Conservation (phyloP, 2,797 vertebrate genomes). For the Masticophis lateralis region DNA sequence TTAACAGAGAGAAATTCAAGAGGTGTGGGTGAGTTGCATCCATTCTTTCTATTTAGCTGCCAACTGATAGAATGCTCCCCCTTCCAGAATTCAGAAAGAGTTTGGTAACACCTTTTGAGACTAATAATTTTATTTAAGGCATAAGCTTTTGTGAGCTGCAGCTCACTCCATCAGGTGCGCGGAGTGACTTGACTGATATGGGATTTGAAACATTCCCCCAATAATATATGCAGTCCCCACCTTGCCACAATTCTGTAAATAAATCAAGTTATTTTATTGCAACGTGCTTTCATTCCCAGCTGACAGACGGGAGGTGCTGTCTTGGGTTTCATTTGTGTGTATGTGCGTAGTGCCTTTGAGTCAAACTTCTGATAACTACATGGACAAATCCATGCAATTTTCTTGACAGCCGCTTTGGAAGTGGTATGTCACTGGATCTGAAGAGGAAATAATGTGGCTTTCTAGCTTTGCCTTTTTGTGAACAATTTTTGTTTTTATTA, state of each 20-base stretch:
- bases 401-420: neutral
- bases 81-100: neutral
- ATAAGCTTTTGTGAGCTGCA: neutral
- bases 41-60: neutral
- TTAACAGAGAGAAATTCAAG: neutral
- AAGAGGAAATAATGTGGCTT: neutral
- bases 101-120: neutral
- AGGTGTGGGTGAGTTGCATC: neutral
- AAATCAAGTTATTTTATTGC: neutral
- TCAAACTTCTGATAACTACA: neutral
- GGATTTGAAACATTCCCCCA: neutral
- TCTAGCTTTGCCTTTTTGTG: neutral
- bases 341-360: neutral
- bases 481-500: neutral
- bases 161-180: neutral
- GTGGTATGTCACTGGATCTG: neutral
- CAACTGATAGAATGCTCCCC: neutral
- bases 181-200: neutral
- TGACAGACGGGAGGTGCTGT: neutral
- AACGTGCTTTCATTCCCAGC: neutral
- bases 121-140: neutral
- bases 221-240: neutral
- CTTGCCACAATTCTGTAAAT: neutral
- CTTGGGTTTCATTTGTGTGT: neutral
- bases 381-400: neutral